These are phyloP conservation scores for Phyllopteryx taeniolatus DNA, from an alignment of 2,113 vertebrate species.

Conservation along the genomic window DNA sequence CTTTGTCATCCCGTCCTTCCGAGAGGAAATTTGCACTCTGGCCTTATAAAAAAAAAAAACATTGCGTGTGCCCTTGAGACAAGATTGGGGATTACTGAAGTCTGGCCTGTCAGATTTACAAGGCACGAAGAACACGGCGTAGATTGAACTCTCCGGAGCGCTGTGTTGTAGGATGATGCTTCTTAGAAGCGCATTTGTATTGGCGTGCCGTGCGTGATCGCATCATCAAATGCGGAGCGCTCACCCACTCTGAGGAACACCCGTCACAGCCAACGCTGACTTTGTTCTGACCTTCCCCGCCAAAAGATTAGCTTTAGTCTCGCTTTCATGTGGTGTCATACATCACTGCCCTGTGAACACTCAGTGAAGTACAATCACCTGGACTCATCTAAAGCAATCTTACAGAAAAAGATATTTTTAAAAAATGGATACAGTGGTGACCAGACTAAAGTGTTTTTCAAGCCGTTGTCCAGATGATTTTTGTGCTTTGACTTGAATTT, in stretches of 20 bases:
- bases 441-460: not conserved
- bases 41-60: conserved; percentile 42
- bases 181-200: conserved; percentile 51
- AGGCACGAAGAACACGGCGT: conserved; percentile 12
- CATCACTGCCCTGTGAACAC: not conserved
- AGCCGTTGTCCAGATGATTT: no score
- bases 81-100: conserved; percentile 40
- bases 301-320: conserved; percentile 28
- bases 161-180: conserved; percentile 38
- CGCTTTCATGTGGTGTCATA: not conserved
- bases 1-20: conserved; percentile 24
- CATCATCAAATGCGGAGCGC: conserved; percentile 52
- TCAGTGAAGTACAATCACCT: not conserved
- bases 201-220: conserved; percentile 49
- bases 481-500: no score
- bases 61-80: conserved; percentile 48
- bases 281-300: conserved; percentile 32
- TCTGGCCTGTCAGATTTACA: conserved; percentile 51
- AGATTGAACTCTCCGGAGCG: conserved; percentile 43
- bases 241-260: conserved; percentile 43
- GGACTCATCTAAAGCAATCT: not conserved
- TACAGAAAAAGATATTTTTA: not conserved
- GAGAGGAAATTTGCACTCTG: conserved; percentile 37
- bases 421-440: not conserved
- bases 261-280: conserved; percentile 18